These are phyloP conservation scores for Nipponacmea schrenckii DNA, from an alignment of 2,888 invertebrate species.

Conservation along the genomic window DNA sequence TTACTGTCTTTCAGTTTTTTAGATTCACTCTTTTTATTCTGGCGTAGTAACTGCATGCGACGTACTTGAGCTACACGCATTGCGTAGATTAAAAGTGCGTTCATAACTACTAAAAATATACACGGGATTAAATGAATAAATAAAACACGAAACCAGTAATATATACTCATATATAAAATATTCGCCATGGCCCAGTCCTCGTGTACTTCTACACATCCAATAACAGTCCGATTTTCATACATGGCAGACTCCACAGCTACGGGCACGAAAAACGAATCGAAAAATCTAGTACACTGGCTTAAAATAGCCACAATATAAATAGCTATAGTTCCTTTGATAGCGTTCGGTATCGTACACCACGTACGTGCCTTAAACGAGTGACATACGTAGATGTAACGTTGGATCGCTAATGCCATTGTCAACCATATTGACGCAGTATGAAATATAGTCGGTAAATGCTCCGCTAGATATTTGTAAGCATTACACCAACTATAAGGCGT, in stretches of 20 bases:
- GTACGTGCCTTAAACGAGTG: slow-evolving; percentile 88
- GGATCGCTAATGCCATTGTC: slow-evolving; percentile 88
- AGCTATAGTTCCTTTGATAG: slow-evolving; percentile 80
- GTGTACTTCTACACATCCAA: slow-evolving; percentile 40
- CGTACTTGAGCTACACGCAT: slow-evolving; percentile 85
- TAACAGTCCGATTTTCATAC: slow-evolving; percentile 41
- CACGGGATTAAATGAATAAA: slow-evolving; percentile 94
- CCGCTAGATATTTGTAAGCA: slow-evolving; percentile 72
- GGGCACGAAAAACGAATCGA: slow-evolving; percentile 77
- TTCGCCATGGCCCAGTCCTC: slow-evolving; percentile 44
- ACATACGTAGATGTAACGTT: slow-evolving; percentile 94
- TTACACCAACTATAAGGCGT: slow-evolving; percentile 81
- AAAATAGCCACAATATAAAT: slow-evolving; percentile 83
- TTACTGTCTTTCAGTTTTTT: slow-evolving; percentile 63
- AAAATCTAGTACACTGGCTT: slow-evolving; percentile 80
- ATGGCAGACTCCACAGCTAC: slow-evolving; percentile 73
- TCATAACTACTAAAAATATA: slow-evolving; percentile 86
- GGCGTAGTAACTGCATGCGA: slow-evolving; percentile 81
- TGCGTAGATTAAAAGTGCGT: slow-evolving; percentile 86
- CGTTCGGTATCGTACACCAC: slow-evolving; percentile 74
- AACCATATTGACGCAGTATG: slow-evolving; percentile 95
- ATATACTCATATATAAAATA: slow-evolving; percentile 79
- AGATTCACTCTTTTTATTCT: slow-evolving; percentile 72
- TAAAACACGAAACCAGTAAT: slow-evolving; percentile 83
- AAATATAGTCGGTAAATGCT: slow-evolving; percentile 72